Evolutionary conservation across 2,797 vertebrate species (phyloP).

Genomic region (Cryptoprocta ferox): DNA sequence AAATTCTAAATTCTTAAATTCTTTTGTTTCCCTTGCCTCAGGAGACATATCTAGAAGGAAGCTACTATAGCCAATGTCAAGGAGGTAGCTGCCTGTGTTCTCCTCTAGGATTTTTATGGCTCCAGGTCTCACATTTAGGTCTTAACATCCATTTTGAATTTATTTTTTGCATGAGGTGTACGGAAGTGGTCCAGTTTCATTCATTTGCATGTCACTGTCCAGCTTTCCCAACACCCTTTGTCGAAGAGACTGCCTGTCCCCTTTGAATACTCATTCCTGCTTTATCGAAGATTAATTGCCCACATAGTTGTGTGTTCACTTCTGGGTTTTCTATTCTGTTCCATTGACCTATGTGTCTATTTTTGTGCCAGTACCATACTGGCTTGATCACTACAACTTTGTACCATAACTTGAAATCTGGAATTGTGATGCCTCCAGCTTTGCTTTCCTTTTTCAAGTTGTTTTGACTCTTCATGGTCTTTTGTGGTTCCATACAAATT

Average conservation of each 20-base stretch:
- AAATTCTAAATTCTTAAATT: too few relatives aligned
- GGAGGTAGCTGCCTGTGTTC: neutral
- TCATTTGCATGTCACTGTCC: neutral
- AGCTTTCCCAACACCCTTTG: neutral
- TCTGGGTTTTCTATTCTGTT: neutral
- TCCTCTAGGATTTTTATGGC: neutral
- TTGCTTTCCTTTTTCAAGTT: neutral
- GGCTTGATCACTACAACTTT: neutral
- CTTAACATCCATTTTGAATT: neutral
- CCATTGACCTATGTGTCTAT: neutral
- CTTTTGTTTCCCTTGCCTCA: neutral
- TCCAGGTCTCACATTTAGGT: neutral
- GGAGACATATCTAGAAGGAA: neutral
- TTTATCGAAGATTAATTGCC: neutral
- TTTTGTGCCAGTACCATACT: neutral
- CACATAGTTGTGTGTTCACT: neutral
- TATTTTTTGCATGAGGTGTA: neutral
- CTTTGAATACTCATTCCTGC: neutral
- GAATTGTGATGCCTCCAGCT: neutral
- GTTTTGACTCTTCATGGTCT: neutral
- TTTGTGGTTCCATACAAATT: neutral
- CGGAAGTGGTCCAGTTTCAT: neutral
- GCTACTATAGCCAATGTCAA: neutral
- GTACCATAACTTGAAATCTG: neutral
- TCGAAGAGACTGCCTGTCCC: neutral